Evolutionary conservation across 2,113 vertebrate genomes (phyloP).

Genomic region (Tricholaema leucomelas): DNA sequence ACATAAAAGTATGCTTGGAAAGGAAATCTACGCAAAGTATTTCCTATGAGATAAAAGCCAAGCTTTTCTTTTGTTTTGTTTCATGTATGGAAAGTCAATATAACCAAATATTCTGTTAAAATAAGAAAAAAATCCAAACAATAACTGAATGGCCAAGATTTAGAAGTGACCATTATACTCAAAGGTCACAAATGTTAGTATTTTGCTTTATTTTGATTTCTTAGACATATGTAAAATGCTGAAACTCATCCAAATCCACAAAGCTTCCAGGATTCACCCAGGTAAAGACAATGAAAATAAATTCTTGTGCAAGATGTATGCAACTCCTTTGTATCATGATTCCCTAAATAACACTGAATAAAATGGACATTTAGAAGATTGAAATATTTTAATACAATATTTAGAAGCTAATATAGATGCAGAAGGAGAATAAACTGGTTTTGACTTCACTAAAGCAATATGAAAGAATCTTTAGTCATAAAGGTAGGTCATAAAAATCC

Average conservation of each 20-base stretch:
- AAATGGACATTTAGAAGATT: not conserved
- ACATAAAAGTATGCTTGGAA: conserved; percentile 25
- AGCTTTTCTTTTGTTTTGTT: not conserved
- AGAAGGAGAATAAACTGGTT: not conserved
- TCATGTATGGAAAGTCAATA: not conserved
- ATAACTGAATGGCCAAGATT: not conserved
- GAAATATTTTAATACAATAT: not conserved
- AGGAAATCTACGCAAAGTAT: conserved; percentile 18
- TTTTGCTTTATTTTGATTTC: not conserved
- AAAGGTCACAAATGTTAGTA: not conserved
- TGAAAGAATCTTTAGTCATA: not conserved
- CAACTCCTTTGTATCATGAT: not conserved
- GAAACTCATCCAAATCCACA: not conserved
- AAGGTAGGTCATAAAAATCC: not conserved
- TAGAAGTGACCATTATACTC: not conserved
- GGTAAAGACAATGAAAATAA: not conserved
- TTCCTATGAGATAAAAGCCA: not conserved
- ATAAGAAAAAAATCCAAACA: not conserved
- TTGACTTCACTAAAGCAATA: not conserved
- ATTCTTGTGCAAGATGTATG: not conserved
- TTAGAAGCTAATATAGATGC: not conserved
- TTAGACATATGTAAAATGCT: not conserved
- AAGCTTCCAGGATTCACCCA: not conserved
- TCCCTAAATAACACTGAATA: not conserved
- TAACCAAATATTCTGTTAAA: not conserved